phyloP scores from a whole-genome alignment of 1,140 invertebrate species.

The Cheumatopsyche charites region DNA sequence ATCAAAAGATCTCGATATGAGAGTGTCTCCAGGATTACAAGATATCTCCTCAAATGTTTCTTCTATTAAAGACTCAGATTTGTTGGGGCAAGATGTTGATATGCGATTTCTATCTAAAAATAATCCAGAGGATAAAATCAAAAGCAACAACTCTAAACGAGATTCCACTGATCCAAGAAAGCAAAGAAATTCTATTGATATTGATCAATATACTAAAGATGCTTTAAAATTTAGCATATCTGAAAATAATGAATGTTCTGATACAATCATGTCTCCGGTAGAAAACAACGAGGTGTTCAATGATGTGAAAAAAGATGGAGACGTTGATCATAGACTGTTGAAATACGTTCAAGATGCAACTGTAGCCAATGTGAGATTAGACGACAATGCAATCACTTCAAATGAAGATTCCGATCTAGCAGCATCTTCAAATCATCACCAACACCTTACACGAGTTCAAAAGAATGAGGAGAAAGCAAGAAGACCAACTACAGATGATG shows the following conservation, averaged over 20 bases:
- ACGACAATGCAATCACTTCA: slow-evolving; percentile 53
- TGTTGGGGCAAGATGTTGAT: slow-evolving; percentile 60
- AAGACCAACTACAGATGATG: slow-evolving; percentile 61
- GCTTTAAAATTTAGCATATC: slow-evolving; percentile 60
- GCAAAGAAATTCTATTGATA: slow-evolving; percentile 59
- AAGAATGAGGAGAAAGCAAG: slow-evolving; percentile 58
- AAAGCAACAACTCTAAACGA: slow-evolving; percentile 31
- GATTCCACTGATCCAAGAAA: slow-evolving; percentile 46
- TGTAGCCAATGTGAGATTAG: slow-evolving; percentile 48
- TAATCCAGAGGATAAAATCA: slow-evolving; percentile 50
- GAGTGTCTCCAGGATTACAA: slow-evolving; percentile 54
- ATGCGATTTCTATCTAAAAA: slow-evolving; percentile 59
- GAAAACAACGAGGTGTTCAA: slow-evolving; percentile 16
- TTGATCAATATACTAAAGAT: slow-evolving; percentile 62
- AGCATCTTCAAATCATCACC: slow-evolving; percentile 63
- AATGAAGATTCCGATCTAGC: slow-evolving; percentile 61
- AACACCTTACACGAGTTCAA: slow-evolving; percentile 65
- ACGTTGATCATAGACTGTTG: slow-evolving; percentile 61
- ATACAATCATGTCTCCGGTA: slow-evolving; percentile 25
- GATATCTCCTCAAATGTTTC: slow-evolving; percentile 46
- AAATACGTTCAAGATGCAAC: slow-evolving; percentile 55
- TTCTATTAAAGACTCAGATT: slow-evolving; percentile 45
- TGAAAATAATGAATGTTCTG: slow-evolving; percentile 54
- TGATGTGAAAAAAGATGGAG: slow-evolving; percentile 56
- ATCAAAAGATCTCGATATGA: slow-evolving; percentile 58